Conservation (phyloP, 2,113 vertebrate species). For the Pionites leucogaster region DNA sequence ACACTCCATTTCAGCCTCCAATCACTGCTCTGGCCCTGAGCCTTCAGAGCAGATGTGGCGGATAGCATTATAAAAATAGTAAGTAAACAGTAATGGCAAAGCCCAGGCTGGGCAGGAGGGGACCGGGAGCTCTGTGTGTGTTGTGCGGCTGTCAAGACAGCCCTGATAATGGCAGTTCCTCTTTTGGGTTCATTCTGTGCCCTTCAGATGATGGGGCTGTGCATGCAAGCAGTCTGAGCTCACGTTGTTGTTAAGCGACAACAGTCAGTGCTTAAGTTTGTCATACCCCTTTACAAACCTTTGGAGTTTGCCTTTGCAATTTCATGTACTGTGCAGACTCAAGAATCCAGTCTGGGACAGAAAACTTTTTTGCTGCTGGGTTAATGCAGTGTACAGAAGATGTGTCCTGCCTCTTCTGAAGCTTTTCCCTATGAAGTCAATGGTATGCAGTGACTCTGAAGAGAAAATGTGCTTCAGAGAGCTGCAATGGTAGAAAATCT, state of each 20-base stretch:
- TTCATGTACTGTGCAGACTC: background rate
- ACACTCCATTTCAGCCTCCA: background rate
- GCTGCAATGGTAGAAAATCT: background rate
- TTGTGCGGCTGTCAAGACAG: background rate
- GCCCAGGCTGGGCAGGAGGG: background rate
- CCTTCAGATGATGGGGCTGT: background rate
- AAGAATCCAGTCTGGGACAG: background rate
- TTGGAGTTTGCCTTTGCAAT: background rate
- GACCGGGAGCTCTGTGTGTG: accelerated
- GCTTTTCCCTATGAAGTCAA: accelerated
- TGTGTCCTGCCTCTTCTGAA: accelerated
- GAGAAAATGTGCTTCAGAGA: background rate
- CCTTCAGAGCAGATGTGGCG: background rate
- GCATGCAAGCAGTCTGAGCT: accelerated
- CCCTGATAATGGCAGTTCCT: accelerated
- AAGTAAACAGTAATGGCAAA: background rate
- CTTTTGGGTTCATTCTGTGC: accelerated
- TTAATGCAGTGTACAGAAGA: background rate
- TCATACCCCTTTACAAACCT: accelerated
- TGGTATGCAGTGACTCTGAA: background rate
- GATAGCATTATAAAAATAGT: accelerated
- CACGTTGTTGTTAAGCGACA: too few relatives aligned
- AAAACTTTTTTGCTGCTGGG: background rate
- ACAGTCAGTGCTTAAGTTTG: accelerated
- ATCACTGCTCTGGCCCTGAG: background rate